phyloP scores from a whole-genome alignment of 1,140 invertebrate genomes.

The Caenorhabditis latens region DNA sequence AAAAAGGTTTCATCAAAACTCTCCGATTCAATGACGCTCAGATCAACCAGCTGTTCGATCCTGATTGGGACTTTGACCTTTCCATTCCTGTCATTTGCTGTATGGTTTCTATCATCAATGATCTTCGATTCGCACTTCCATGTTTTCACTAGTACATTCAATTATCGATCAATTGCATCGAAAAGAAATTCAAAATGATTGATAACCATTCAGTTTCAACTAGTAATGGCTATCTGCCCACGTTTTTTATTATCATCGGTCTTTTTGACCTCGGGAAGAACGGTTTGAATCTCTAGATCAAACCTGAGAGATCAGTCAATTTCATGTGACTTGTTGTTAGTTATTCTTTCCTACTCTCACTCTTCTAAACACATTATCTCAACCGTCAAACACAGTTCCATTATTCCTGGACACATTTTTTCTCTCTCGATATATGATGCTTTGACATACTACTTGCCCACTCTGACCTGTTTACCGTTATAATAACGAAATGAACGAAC shows the following conservation, averaged over 20 bases:
- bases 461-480: neutral
- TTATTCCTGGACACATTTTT: neutral
- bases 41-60: constrained; percentile 14
- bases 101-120: constrained; percentile 4
- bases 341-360: neutral
- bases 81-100: constrained; percentile 1
- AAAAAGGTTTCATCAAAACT: neutral
- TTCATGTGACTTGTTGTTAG: constrained; percentile 26
- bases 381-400: neutral
- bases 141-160: constrained; percentile 20
- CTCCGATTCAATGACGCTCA: neutral
- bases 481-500: neutral
- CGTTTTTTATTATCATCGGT: constrained; percentile 15
- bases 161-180: constrained; percentile 3
- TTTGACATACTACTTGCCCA: constrained; percentile 22
- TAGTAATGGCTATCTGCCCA: neutral
- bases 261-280: neutral
- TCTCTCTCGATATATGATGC: neutral
- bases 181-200: neutral
- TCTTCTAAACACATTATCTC: neutral
- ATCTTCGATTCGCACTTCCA: constrained; percentile 7
- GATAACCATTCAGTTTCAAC: neutral
- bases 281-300: constrained; percentile 18
- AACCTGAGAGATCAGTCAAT: constrained; percentile 24
- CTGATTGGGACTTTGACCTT: constrained; percentile 11